Evolutionary conservation across 2,113 vertebrate genomes (phyloP).

Genomic region (Gobiocypris rarus): DNA sequence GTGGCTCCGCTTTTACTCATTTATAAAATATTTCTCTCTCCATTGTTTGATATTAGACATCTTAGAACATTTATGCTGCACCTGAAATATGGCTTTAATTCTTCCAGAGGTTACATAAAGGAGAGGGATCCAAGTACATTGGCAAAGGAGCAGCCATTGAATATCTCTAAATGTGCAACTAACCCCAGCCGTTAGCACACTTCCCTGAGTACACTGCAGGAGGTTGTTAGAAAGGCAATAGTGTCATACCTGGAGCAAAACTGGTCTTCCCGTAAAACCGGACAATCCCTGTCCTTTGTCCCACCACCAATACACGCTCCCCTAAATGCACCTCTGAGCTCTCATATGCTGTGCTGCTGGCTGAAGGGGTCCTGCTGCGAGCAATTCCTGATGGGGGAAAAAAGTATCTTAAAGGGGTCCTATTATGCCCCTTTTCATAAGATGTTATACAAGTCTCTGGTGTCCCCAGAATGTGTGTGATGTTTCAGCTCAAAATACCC

Average conservation of each 20-base stretch:
- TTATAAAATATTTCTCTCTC: not conserved
- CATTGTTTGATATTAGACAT: not conserved
- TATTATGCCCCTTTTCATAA: too few relatives aligned
- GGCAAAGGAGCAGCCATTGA: not conserved
- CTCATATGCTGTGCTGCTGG: conserved; percentile 69
- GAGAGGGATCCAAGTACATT: not conserved
- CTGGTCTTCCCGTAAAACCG: conserved; percentile 89
- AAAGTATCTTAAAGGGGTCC: not conserved
- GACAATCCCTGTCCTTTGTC: conserved; percentile 89
- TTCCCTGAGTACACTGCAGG: not conserved
- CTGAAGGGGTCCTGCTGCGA: conserved; percentile 71
- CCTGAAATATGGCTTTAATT: conserved; percentile 30
- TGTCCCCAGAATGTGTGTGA: too few relatives aligned
- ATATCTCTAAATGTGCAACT: not conserved
- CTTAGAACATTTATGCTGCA: not conserved
- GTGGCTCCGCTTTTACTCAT: conserved; percentile 5
- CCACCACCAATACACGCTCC: conserved; percentile 91
- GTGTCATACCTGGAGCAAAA: conserved; percentile 89
- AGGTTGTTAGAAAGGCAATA: not conserved
- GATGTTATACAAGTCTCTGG: too few relatives aligned
- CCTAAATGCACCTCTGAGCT: conserved; percentile 81
- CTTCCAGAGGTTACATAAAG: not conserved
- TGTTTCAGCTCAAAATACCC: too few relatives aligned
- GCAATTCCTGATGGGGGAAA: conserved; percentile 42
- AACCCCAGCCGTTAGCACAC: not conserved